A percentile compares a stretch with the other conserved stretches of the same genome.
These are phyloP conservation scores for Anguilla obscura DNA, from an alignment of 2,797 vertebrate species.

Conservation along the genomic window DNA sequence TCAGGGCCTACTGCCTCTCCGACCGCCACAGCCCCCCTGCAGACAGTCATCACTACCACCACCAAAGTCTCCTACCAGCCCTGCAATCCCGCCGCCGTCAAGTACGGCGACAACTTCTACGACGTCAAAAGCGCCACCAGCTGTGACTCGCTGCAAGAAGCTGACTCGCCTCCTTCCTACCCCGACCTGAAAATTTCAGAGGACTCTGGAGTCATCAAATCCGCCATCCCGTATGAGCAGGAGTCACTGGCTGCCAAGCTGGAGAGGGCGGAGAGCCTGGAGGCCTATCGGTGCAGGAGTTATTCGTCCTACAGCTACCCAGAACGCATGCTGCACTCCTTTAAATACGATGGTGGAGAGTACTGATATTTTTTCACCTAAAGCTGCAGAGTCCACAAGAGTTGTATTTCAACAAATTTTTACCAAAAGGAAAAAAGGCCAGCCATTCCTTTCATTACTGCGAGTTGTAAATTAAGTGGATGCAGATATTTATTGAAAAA, in stretches of 20 bases:
- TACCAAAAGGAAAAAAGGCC: background rate
- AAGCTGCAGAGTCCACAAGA: background rate
- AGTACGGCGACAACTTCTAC: slow-evolving; percentile 61
- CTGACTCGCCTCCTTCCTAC: slow-evolving; percentile 66
- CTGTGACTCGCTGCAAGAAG: slow-evolving; percentile 76
- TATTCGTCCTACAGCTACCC: slow-evolving; percentile 59
- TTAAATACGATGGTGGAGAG: slow-evolving; percentile 66
- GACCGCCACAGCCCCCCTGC: slow-evolving; percentile 59
- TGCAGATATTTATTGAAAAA: background rate
- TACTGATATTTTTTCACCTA: slow-evolving; percentile 58
- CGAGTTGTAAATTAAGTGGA: background rate
- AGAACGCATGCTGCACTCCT: slow-evolving; percentile 62
- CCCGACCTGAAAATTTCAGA: slow-evolving; percentile 82
- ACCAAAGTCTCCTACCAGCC: slow-evolving; percentile 95
- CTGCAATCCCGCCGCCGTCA: slow-evolving; percentile 74
- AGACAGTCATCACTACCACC: slow-evolving; percentile 94
- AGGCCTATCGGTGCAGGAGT: slow-evolving; percentile 73
- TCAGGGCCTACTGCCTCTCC: slow-evolving; percentile 65
- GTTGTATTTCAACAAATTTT: background rate
- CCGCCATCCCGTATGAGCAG: slow-evolving; percentile 71
- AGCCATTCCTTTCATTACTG: background rate
- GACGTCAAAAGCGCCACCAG: slow-evolving; percentile 70
- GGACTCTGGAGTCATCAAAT: slow-evolving; percentile 76
- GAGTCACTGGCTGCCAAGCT: slow-evolving; percentile 70
- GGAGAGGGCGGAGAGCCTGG: slow-evolving; percentile 69